A percentile compares a stretch with the other conserved stretches of the same genome.
Evolutionary conservation across 2,113 vertebrate species (phyloP).

Genomic region (Melanocharis versteri): DNA sequence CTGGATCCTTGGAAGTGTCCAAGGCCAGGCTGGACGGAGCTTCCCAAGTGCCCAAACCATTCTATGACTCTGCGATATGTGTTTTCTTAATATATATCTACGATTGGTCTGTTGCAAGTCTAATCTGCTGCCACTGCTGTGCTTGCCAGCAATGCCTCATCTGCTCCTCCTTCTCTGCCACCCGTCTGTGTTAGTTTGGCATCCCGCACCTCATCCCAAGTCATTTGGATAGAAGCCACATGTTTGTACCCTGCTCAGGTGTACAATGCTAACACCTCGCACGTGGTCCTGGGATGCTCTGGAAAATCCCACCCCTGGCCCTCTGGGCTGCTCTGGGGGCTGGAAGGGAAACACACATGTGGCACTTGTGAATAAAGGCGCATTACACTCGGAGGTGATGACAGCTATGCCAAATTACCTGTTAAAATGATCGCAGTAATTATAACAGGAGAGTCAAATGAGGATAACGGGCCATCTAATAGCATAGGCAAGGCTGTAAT

Average conservation of each 20-base stretch:
- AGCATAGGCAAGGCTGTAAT: neutral
- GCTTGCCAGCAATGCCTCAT: neutral
- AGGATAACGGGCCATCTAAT: neutral
- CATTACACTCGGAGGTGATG: neutral
- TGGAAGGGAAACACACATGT: neutral
- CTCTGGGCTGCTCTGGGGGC: neutral
- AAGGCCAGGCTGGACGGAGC: accelerated
- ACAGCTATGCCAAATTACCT: neutral
- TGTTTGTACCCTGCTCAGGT: neutral
- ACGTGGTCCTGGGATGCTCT: accelerated
- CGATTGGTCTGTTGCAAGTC: neutral
- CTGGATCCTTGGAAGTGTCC: neutral
- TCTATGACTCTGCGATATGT: neutral
- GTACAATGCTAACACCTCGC: accelerated
- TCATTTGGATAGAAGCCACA: neutral
- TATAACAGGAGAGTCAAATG: neutral
- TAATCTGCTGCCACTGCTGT: neutral
- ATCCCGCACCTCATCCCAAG: neutral
- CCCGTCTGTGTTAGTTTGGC: neutral
- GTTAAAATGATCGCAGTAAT: neutral
- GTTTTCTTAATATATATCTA: neutral
- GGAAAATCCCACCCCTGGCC: neutral
- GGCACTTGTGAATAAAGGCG: neutral
- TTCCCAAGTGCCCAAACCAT: neutral
- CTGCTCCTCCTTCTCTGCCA: neutral